These are phyloP conservation scores for Saturnia pavonia DNA, from an alignment of 2,888 invertebrate genomes.

Conservation along the genomic window DNA sequence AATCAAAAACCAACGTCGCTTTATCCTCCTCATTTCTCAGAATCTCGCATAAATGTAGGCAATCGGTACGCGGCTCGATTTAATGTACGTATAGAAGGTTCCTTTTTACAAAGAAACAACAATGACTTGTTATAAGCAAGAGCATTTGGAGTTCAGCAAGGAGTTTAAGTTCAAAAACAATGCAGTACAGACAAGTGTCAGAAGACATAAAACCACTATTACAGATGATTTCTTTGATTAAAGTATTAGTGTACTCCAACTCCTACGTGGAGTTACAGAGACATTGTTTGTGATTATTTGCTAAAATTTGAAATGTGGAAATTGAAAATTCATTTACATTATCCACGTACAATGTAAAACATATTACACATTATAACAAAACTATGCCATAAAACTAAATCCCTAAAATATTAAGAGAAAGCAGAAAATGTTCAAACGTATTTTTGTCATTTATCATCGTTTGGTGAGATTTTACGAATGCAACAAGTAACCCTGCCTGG, in stretches of 20 bases:
- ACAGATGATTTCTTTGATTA: background rate
- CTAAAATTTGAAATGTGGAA: too few relatives aligned
- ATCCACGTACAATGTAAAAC: background rate
- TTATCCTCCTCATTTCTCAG: too few relatives aligned
- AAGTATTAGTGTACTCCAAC: background rate
- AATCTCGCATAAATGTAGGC: too few relatives aligned
- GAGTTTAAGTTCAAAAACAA: background rate
- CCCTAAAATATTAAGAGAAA: background rate
- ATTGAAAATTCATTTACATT: background rate
- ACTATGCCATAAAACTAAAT: background rate
- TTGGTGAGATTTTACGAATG: constrained; percentile 12
- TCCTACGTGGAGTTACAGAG: background rate
- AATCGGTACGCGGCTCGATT: too few relatives aligned
- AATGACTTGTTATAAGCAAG: background rate
- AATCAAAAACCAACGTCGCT: too few relatives aligned
- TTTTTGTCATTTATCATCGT: background rate
- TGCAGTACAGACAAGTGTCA: background rate
- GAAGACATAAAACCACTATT: background rate
- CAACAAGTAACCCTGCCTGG: constrained; percentile 33
- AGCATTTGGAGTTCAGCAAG: background rate
- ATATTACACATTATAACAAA: background rate
- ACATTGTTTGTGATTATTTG: background rate
- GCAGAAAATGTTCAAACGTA: background rate
- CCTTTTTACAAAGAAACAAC: background rate
- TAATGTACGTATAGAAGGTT: background rate